A percentile compares a stretch with the other conserved stretches of the same genome.
Conservation (phyloP, 2,888 invertebrate genomes). For the Mimachlamys varia region DNA sequence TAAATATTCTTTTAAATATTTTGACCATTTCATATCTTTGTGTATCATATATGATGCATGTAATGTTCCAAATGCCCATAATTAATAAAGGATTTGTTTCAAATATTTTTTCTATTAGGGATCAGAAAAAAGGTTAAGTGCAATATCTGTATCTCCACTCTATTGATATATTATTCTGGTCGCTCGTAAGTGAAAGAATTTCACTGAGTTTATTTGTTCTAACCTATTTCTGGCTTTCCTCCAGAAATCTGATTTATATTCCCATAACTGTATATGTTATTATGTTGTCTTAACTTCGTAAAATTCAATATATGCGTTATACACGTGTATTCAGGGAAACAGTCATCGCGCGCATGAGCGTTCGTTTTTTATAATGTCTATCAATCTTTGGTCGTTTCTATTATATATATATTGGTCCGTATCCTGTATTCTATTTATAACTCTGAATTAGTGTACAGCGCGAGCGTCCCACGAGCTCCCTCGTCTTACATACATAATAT, state of each 20-base stretch:
- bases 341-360: not conserved
- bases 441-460: not conserved
- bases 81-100: too few species aligned
- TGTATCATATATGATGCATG: too few species aligned
- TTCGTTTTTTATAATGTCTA: constrained; percentile 25
- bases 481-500: not conserved
- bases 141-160: not conserved
- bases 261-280: not conserved
- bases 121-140: too few species aligned
- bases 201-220: not conserved
- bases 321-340: constrained; percentile 6
- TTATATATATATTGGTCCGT: constrained; percentile 28
- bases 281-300: not conserved
- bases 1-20: too few species aligned
- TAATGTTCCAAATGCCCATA: too few species aligned
- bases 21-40: too few species aligned
- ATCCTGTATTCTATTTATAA: constrained; percentile 32
- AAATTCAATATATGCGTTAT: not conserved
- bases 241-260: not conserved
- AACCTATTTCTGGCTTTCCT: not conserved
- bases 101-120: too few species aligned
- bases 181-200: not conserved
- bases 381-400: not conserved
- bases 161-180: not conserved
- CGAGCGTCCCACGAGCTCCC: constrained; percentile 30